Evolutionary conservation across 2,888 invertebrate genomes (phyloP), one percentile per base, ranked within the genome.

Genomic region (Lottia scabra): DNA sequence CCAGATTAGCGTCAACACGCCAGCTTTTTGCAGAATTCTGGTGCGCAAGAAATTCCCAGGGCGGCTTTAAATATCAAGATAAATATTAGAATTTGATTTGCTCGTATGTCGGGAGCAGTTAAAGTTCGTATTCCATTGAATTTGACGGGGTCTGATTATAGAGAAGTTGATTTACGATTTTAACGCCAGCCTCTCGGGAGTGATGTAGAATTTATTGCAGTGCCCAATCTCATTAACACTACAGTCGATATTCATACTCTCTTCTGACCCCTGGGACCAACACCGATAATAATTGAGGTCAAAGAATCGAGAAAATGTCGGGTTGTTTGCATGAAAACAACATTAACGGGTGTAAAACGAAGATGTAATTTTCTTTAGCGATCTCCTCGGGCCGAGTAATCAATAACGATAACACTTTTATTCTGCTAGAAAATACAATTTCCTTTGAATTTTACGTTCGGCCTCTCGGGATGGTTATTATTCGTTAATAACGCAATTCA

Each of bases 361-460:
- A 75, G 70, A 73, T 75, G 70, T 73, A 72, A 73, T 75, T 75
- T 69, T 67, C 27, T 45, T 45, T 38, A 10, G 26, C 38, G 46
- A 8, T 43, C 67, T 63, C 70, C 75, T 70, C 67, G 63, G 70
- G 64, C 71, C 27, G 65, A 19, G 30, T 45, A 65, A 70, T 62
- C 71, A 69, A 71, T 71, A 70, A 67, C 63, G 67, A 71, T 44
- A 64, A 63, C 44, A 16, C 71, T 63, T 67, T 76, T 76, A 70
- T 69, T 70, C 66, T 70, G 75, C 67, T 66, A 65, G 68, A 71
- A 74, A 80, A 78, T 78, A 78, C 77, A 75, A 80, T 77, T 78
- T 76, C 71, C 74, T 72, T 72, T 75, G 80, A 82, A 82, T 82
- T 81, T 79, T 78, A 82, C 80, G 81, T 80, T 74, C 73, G 56